Evolutionary conservation across 2,888 invertebrate species (phyloP).

Genomic region (Nephrotoma appendiculata): DNA sequence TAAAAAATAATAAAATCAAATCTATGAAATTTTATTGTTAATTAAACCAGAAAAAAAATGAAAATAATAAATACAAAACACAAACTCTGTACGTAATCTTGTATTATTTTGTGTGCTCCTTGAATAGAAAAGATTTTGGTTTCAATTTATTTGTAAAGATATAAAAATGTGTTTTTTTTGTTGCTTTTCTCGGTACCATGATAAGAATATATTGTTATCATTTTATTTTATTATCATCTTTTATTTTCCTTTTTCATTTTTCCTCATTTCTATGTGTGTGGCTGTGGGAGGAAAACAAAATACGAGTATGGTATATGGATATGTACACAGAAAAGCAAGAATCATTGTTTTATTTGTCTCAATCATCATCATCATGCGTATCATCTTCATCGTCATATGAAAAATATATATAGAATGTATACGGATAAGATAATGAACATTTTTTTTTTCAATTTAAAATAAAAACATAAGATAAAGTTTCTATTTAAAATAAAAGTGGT

Average conservation of each 20-base stretch:
- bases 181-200: not conserved
- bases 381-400: not conserved
- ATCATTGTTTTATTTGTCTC: not conserved
- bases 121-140: not conserved
- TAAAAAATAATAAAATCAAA: not conserved
- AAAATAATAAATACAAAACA: not conserved
- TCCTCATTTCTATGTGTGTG: not conserved
- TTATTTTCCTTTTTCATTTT: not conserved
- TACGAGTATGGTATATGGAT: not conserved
- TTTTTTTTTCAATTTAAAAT: not conserved
- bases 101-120: not conserved
- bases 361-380: not conserved
- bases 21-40: not conserved
- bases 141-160: not conserved
- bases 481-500: not conserved
- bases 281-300: not conserved
- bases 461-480: not conserved
- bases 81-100: not conserved
- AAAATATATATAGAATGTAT: not conserved
- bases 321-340: not conserved
- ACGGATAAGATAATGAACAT: not conserved
- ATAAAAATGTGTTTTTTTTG: not conserved
- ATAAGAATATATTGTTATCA: not conserved
- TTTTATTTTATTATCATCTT: not conserved
- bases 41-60: not conserved